These are phyloP conservation scores for Theristicus caerulescens DNA, from an alignment of 2,113 vertebrate genomes.

Conservation along the genomic window DNA sequence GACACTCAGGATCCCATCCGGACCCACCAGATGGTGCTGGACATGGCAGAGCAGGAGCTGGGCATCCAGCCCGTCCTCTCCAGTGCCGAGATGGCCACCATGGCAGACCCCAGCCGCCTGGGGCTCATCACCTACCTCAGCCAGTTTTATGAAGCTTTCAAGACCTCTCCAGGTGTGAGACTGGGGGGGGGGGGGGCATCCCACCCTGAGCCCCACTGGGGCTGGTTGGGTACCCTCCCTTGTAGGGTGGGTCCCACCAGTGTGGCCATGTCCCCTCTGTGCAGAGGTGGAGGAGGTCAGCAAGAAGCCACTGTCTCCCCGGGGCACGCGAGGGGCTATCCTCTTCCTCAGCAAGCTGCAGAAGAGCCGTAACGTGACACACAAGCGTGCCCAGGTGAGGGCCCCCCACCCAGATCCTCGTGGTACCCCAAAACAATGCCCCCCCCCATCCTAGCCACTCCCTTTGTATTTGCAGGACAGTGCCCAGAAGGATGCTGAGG, in stretches of 20 bases:
- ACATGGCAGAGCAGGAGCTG: slow-evolving; percentile 82
- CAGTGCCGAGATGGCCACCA: slow-evolving; percentile 75
- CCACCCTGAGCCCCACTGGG: background rate
- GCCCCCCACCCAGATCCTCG: background rate
- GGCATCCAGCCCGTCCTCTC: slow-evolving; percentile 87
- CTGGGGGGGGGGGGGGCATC: background rate
- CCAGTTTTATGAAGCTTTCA: slow-evolving; percentile 84
- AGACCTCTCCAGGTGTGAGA: slow-evolving; percentile 11
- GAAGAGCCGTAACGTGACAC: slow-evolving; percentile 76
- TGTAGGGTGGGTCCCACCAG: background rate
- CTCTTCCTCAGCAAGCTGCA: slow-evolving; percentile 92
- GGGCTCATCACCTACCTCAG: slow-evolving; percentile 93
- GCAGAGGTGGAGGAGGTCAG: slow-evolving; percentile 53
- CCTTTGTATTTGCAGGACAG: background rate
- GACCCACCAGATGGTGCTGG: slow-evolving; percentile 81
- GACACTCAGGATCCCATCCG: slow-evolving; percentile 59
- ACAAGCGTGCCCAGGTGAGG: slow-evolving; percentile 71
- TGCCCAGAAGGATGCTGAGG: slow-evolving; percentile 10
- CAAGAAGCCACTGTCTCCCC: slow-evolving; percentile 54
- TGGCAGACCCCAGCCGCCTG: slow-evolving; percentile 78
- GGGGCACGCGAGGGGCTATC: slow-evolving; percentile 75
- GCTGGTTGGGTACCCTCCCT: background rate
- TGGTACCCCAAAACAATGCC: background rate
- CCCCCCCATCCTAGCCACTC: too few relatives aligned
- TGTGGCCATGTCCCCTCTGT: background rate